Evolutionary conservation across 2,888 invertebrate genomes (phyloP), one percentile per base, ranked within the genome.

Genomic region (Ochropleura leucogaster): DNA sequence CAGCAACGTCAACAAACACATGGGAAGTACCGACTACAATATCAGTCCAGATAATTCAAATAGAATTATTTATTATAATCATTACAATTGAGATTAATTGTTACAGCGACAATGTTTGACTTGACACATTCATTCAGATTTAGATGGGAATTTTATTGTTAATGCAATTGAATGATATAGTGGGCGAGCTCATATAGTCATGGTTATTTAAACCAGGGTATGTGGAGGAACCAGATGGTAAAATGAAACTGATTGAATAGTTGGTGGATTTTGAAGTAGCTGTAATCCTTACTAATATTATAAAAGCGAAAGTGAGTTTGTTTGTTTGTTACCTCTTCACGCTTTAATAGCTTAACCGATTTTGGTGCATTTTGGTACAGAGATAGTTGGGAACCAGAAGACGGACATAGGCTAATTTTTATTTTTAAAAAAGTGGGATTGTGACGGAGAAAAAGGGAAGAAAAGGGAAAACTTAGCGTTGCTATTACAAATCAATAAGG

Each of bases 51-150:
- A n/a, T 67, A 63, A 78, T 66, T 73, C 51, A 59, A 83, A 64
- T 42, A 59, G 44, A 53, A 57, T 64, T 69, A 74, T 74, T 83
- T 69, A 83, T 78, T 66, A 53, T 64, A 74, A 78, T 72, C 49
- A 64, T 47, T 55, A 60, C 69, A 83, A 81, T 81, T 81, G 79
- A 81, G 57, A 83, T 67, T 67, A 79, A 81, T 69, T 16, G 65
- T 59, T 10, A 10, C 7, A 20, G 12, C 40, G 55, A 44, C 82
- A 55, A 68, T 47, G 42, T 60, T 51, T 40, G 47, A 73, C 63
- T 0, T 16, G 40, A 16, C 42, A 44, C 4, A 73, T 20, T 77
- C 68, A 77, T 77, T 82, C 51, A 42, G n/a, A 63, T 77, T 80
- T 62, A 47, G 18, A 64, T 66, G 69, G 12, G 57, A 46, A 51